Conservation (phyloP, 2,888 invertebrate species). For the Apodemia duryi region DNA sequence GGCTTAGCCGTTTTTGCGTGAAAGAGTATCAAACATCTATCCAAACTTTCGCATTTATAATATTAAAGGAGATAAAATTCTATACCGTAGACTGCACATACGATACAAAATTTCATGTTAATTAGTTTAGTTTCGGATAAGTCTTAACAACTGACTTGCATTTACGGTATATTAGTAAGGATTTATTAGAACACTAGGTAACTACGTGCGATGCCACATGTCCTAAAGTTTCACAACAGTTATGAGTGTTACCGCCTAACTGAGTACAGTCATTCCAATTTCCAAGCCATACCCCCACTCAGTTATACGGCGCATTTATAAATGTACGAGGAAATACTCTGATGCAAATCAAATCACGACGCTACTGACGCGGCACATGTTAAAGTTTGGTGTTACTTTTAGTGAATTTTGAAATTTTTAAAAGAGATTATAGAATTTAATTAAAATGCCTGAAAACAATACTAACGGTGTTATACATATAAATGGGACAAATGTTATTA, state of each 20-base stretch:
- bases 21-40: too few species aligned
- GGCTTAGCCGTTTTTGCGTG: too few species aligned
- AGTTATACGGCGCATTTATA: background rate
- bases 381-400: background rate
- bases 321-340: background rate
- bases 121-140: too few species aligned
- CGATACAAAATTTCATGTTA: too few species aligned
- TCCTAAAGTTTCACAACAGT: background rate
- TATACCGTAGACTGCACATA: too few species aligned
- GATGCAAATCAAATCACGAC: background rate
- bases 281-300: background rate
- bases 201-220: background rate
- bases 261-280: background rate
- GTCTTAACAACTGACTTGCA: too few species aligned
- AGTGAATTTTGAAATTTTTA: background rate
- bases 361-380: background rate
- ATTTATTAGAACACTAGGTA: too few species aligned
- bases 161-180: too few species aligned
- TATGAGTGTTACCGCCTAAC: background rate
- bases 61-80: too few species aligned
- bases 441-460: background rate
- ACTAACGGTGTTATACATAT: background rate
- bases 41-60: too few species aligned
- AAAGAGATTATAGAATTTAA: background rate
- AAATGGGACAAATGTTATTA: background rate